phyloP scores from a whole-genome alignment of 2,797 vertebrate species.

The Syngnathus rostellatus region DNA sequence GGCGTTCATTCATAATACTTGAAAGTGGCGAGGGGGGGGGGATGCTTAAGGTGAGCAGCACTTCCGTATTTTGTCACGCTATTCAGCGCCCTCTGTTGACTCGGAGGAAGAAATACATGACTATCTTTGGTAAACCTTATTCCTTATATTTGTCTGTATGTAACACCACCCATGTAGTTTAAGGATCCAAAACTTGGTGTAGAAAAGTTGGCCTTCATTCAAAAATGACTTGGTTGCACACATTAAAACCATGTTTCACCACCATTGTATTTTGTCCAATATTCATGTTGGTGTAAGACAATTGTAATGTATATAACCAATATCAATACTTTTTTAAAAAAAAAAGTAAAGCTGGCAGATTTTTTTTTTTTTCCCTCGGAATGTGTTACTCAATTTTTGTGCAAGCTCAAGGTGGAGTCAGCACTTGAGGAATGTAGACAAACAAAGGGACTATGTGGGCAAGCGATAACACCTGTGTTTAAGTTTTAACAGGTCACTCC shows the following conservation, averaged over 20 bases:
- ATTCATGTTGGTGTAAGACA: no score
- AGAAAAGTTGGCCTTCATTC: no score
- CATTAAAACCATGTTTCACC: no score
- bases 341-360: no score
- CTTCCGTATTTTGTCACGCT: slow-evolving; percentile 28
- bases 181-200: not conserved
- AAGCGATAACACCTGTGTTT: not conserved
- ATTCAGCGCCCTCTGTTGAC: slow-evolving; percentile 36
- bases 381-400: not conserved
- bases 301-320: no score
- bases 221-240: no score
- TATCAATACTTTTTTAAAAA: no score
- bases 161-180: not conserved
- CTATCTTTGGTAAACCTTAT: no score
- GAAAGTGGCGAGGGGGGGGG: slow-evolving; percentile 2
- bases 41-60: slow-evolving; percentile 12
- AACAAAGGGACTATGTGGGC: not conserved
- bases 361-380: no score
- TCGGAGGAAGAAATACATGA: slow-evolving; percentile 23
- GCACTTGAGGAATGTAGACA: not conserved
- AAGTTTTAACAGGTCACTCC: slow-evolving; percentile 2
- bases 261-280: no score
- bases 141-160: no score
- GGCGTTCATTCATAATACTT: slow-evolving; percentile 59
- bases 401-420: not conserved